Evolutionary conservation across 2,888 invertebrate genomes (phyloP), one percentile per base, ranked within the genome.

Genomic region (Sipha maydis): DNA sequence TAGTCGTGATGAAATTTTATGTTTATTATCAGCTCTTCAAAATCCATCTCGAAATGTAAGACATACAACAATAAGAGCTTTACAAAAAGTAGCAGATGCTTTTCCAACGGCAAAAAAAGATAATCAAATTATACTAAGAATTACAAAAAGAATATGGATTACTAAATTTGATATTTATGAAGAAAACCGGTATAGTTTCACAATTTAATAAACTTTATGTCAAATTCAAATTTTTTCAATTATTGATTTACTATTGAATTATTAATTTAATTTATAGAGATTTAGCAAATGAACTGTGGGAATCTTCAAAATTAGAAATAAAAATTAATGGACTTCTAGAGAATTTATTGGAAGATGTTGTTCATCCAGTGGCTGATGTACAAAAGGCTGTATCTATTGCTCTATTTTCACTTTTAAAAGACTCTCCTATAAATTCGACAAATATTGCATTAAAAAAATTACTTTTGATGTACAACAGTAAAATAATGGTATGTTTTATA

Each of bases 331-430:
- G 92, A 79, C 92, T 95, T 48, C 92, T 93, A 90, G 93, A 93
- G 79, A 93, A 94, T 90, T 91, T 96, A 89, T 93, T 96, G 90
- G 92, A 92, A 34, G 96, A 97, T 92, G 93, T 96, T 71, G 95
- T 95, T 90, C 97, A 97, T 92, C 95, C 96, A 0, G 95, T 96
- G 80, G 95, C 96, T 91, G 95, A 95, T 85, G 94, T 98, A 83
- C 96, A 98, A 91, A 94, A 95, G 90, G 95, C 98, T 3, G 96
- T 97, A 0, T 96, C 98, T 0, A 93, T 94, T 89, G 96, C 97
- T 14, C 93, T 98, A 83, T 96, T 96, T 0, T 93, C 94, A 79
- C 93, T 96, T 1, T 92, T 96, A 56, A 92, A 92, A 73, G 92
- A 93, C 17, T 93, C 95, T 90, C 92, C 89, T 54, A 88, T 90